Evolutionary conservation across 2,113 vertebrate genomes (phyloP), one percentile per base, ranked within the genome.

Genomic region (Otis tarda): DNA sequence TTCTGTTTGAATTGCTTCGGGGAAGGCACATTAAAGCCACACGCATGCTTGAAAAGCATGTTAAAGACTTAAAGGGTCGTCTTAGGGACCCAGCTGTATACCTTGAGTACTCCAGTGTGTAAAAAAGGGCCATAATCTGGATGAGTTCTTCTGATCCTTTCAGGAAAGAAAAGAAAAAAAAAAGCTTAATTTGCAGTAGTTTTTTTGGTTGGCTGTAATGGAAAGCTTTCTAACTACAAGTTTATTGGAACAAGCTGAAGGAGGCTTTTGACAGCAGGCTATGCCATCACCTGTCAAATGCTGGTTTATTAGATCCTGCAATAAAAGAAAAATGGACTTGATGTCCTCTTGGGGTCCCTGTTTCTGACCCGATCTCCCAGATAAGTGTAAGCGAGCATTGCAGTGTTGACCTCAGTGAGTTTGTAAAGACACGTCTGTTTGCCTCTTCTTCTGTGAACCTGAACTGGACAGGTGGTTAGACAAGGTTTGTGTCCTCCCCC

Each of bases 1-100:
- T 97, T 90, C 89, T 90, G 67, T 91, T 87, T 67, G 70, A 93
- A 85, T 95, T 93, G 78, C 84, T 95, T 80, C 77, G 63, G 20
- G 55, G 37, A 96, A 96, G 73, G 55, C 68, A 75, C 12, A 45
- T 92, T 95, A 89, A 89, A 89, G 55, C 30, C 67, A 77, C 61
- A 50, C 21, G n/a, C 37, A 31, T 84, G 21, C 61, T 87, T 75
- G 74, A 75, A 92, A 92, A 9, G 13, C 73, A 27, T 22, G 31
- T 76, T 89, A 87, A 93, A 79, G 67, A 55, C 28, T 71, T 27
- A 81, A 73, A 93, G 61, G 63, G 74, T 87, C 74, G 28, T 85
- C 39, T 83, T n/a, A 61, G 49, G 77, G 63, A 73, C 20, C 35
- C 57, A 89, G 47, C 37, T 84, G 24, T 37, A 65, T 28, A 59